phyloP scores from a whole-genome alignment of 2,888 invertebrate species.

The Eupithecia subumbrata region DNA sequence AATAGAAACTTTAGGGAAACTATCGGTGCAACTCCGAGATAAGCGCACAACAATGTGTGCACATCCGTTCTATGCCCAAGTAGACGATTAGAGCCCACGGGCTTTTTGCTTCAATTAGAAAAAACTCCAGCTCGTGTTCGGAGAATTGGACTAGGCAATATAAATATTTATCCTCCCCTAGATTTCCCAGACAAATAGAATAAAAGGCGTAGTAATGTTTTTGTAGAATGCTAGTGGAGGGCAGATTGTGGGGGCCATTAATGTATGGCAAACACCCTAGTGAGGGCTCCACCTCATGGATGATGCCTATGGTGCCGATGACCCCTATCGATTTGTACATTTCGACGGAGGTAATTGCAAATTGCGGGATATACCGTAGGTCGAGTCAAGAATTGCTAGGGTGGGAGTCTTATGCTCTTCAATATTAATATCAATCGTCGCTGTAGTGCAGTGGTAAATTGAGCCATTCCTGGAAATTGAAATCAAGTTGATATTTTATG shows the following conservation, averaged over 20 bases:
- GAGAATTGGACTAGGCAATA: slow-evolving; percentile 21
- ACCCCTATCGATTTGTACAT: slow-evolving; percentile 80
- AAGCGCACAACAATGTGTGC: slow-evolving; percentile 49
- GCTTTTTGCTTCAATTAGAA: slow-evolving; percentile 9
- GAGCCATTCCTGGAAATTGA: slow-evolving; percentile 10
- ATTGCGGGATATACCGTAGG: slow-evolving; percentile 52
- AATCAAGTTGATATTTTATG: slow-evolving; percentile 2
- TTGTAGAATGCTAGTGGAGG: slow-evolving; percentile 69
- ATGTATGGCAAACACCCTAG: slow-evolving; percentile 74
- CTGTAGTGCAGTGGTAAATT: slow-evolving; percentile 18
- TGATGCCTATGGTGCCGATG: slow-evolving; percentile 80
- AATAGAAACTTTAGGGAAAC: slow-evolving; percentile 62
- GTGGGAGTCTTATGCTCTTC: slow-evolving; percentile 34
- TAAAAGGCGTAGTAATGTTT: slow-evolving; percentile 53
- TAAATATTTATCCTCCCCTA: slow-evolving; percentile 35
- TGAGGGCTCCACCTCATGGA: slow-evolving; percentile 76
- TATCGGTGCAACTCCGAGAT: slow-evolving; percentile 59
- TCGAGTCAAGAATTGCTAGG: slow-evolving; percentile 29
- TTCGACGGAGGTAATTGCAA: slow-evolving; percentile 77
- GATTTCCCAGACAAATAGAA: slow-evolving; percentile 42
- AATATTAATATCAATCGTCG: slow-evolving; percentile 46
- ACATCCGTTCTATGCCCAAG: slow-evolving; percentile 44
- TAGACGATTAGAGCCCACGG: slow-evolving; percentile 33
- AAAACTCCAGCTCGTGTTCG: slow-evolving; percentile 8
- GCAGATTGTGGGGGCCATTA: slow-evolving; percentile 62